A percentile compares a stretch with the other conserved stretches of the same genome.
phyloP scores from a whole-genome alignment of 2,113 vertebrate species.

The Salvator merianae region DNA sequence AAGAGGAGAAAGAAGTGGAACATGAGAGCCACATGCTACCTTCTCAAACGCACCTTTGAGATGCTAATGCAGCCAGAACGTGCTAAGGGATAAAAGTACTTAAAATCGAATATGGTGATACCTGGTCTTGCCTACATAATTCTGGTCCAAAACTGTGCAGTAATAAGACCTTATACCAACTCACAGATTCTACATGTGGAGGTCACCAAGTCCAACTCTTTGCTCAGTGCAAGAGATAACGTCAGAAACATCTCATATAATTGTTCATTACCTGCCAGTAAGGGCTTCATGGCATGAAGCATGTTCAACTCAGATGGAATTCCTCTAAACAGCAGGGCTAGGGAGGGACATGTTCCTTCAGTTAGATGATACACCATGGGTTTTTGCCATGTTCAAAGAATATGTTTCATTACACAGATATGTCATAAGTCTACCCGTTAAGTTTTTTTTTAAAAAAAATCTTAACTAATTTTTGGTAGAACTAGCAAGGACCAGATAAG shows the following conservation, averaged over 20 bases:
- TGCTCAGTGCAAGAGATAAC: neutral
- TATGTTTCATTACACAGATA: too few relatives aligned
- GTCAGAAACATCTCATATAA: neutral
- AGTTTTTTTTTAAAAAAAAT: neutral
- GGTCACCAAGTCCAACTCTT: too few relatives aligned
- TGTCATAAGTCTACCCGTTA: too few relatives aligned
- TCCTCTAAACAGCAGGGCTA: too few relatives aligned
- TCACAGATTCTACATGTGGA: too few relatives aligned
- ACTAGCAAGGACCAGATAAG: neutral
- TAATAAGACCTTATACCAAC: neutral
- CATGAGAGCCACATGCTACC: neutral
- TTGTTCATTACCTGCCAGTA: neutral
- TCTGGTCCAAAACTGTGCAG: neutral
- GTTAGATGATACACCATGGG: neutral
- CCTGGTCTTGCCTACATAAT: neutral
- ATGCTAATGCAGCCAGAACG: neutral
- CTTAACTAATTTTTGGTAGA: neutral
- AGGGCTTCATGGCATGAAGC: too few relatives aligned
- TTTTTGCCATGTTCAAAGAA: too few relatives aligned
- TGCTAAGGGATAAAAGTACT: neutral
- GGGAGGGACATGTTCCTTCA: too few relatives aligned
- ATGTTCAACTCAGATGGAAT: too few relatives aligned
- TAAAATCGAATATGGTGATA: neutral
- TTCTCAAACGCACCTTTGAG: neutral
- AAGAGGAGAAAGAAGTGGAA: neutral